Percentiles rank a stretch among this genome's conserved stretches.
These are phyloP conservation scores for Proctacanthus coquilletti DNA, from an alignment of 1,140 invertebrate species.

Conservation along the genomic window DNA sequence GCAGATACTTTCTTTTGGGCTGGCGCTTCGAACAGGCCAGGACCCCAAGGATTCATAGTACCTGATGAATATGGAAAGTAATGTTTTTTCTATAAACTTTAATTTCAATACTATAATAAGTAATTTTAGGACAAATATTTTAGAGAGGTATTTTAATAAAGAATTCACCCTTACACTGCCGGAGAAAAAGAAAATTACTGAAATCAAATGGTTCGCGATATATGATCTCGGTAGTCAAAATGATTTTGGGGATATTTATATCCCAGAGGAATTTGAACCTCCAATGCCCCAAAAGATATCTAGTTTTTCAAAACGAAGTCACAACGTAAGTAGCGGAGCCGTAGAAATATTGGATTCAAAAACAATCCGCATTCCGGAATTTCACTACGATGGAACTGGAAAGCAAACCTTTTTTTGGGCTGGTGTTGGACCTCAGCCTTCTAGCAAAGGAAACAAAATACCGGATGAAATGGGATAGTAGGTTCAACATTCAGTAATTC, in stretches of 20 bases:
- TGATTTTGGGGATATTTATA: constrained; percentile 78
- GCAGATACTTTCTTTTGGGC: constrained; percentile 87
- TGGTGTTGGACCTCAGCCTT: constrained; percentile 73
- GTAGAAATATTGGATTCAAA: constrained; percentile 68
- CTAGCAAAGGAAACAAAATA: constrained; percentile 60
- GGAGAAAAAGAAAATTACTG: constrained; percentile 71
- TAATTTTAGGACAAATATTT: constrained; percentile 59
- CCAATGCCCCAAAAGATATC: constrained; percentile 55
- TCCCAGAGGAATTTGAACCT: constrained; percentile 84
- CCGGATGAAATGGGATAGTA: constrained; percentile 88
- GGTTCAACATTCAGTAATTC: constrained; percentile 34
- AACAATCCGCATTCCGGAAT: constrained; percentile 57
- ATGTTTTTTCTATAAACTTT: constrained; percentile 23
- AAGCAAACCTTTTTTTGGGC: constrained; percentile 74
- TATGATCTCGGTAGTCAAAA: constrained; percentile 76
- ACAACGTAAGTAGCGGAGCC: constrained; percentile 53
- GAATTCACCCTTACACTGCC: constrained; percentile 71
- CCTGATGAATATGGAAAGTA: constrained; percentile 76
- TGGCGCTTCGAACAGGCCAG: constrained; percentile 69
- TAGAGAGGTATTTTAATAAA: constrained; percentile 71
- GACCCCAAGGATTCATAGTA: constrained; percentile 80
- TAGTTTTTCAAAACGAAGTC: constrained; percentile 49
- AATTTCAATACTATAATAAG: background rate
- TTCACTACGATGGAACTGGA: constrained; percentile 61
- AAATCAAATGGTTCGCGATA: constrained; percentile 80